Conservation (phyloP, 2,113 vertebrate genomes). For the Chelonoidis abingdonii region DNA sequence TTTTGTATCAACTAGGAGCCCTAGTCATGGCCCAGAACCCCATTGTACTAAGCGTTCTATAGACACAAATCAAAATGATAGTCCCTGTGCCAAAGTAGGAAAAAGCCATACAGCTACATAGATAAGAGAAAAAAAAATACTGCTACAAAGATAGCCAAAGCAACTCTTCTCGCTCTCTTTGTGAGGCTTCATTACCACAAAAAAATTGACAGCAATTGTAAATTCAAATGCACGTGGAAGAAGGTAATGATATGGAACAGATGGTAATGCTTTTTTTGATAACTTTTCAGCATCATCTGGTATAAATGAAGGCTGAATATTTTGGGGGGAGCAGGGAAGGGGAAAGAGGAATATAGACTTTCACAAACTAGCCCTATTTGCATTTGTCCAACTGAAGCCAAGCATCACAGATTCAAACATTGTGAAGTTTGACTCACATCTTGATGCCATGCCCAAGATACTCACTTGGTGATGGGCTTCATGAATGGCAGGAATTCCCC, state of each 20-base stretch:
- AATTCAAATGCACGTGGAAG: no score
- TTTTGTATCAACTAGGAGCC: no score
- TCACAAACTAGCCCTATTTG: background rate
- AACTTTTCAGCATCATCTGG: background rate
- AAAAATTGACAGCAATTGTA: no score
- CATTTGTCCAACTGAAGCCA: background rate
- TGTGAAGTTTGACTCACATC: background rate
- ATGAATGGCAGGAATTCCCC: background rate
- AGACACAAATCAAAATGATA: no score
- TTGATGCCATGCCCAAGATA: background rate
- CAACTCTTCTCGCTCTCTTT: background rate
- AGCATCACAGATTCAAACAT: background rate
- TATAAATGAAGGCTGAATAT: background rate
- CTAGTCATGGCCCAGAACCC: background rate
- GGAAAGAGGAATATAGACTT: background rate
- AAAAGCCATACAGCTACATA: background rate
- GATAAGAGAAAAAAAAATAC: background rate
- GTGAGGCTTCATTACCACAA: no score
- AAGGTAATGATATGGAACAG: background rate
- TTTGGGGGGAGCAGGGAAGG: background rate
- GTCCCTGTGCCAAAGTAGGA: no score
- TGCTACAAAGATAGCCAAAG: constrained; percentile 6
- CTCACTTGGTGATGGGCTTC: background rate
- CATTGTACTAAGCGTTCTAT: no score
- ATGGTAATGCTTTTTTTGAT: background rate